Percentiles rank a stretch among this genome's conserved stretches.
phyloP scores from a whole-genome alignment of 2,797 vertebrate species.

The Phrynocephalus forsythii region DNA sequence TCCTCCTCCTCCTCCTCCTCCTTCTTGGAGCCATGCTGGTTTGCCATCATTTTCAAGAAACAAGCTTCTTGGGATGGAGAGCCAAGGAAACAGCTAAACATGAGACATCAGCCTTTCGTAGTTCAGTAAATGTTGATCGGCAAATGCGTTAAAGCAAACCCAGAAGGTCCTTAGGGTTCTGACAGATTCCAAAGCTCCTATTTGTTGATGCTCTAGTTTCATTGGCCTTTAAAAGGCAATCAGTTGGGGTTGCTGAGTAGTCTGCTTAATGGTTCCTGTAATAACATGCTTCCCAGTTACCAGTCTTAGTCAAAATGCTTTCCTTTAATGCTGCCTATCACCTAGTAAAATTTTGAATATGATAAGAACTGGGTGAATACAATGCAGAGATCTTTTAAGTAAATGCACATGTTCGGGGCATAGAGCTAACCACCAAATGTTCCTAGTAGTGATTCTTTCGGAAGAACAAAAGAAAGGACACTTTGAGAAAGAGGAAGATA shows the following conservation, averaged over 20 bases:
- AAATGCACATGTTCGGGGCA: conserved; percentile 52
- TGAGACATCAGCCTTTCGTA: background rate
- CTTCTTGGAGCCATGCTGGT: background rate
- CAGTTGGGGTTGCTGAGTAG: conserved; percentile 31
- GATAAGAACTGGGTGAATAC: conserved; percentile 28
- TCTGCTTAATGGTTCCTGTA: conserved; percentile 32
- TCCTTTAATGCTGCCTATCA: conserved; percentile 24
- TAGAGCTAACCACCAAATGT: conserved; percentile 57
- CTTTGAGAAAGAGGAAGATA: conserved; percentile 39
- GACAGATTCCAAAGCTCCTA: conserved; percentile 18
- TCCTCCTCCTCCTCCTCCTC: background rate
- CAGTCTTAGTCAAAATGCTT: conserved; percentile 14
- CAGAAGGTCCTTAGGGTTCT: background rate
- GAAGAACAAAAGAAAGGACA: conserved; percentile 31
- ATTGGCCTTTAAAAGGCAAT: conserved; percentile 33
- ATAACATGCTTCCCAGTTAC: conserved; percentile 29
- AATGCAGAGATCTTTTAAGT: conserved; percentile 53
- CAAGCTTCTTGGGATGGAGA: background rate
- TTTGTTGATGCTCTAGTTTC: conserved; percentile 40
- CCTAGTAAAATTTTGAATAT: conserved; percentile 16
- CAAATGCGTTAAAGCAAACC: background rate
- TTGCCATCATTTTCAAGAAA: background rate
- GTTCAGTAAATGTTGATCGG: background rate
- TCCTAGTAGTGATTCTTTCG: conserved; percentile 44
- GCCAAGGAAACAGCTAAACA: background rate